Base-by-base conservation (phyloP, 2,888 invertebrate genomes). In the Megaustenia siamemsis region DNA sequence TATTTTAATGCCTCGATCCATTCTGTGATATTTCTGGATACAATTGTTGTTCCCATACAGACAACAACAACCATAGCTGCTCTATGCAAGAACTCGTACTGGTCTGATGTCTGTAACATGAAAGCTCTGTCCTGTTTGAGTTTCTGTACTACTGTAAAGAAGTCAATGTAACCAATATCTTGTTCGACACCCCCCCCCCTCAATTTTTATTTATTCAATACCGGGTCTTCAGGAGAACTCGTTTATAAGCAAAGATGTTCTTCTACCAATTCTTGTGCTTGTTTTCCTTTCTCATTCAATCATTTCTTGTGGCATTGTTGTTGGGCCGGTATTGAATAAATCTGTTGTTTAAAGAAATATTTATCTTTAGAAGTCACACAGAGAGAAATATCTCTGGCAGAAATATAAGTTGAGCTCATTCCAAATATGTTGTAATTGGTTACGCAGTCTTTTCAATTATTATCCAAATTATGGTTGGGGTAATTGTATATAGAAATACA, bases 71-170 rank as follows among this genome's bases (percentile, higher is more conserved):
- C 69, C 38, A 24, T 38, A 69, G 69, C 69, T 69, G 69, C 69
- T n/a, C 69, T 69, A 40, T 69, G 69, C 28, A 69, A n/a, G 69
- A 69, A 69, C 18, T 69, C 69, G 10, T 69, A 69, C 69, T 69
- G 69, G 24, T 24, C 69, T 24, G 69, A 4, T 40, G 69, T 69
- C 69, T 69, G 69, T 38, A 69, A 38, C 69, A 69, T 69, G 21
- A 10, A 4, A 2, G 24, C 5, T 24, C 69, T 69, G 40, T 69
- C 69, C 21, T 40, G 21, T 69, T 40, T 4, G 21, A 69, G 69
- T 69, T 69, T 69, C 24, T 40, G 24, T 69, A 69, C 69, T 69
- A 24, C 38, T 24, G 69, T 38, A 38, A n/a, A 40, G 24, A 69
- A 69, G 69, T 69, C 40, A 18, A 69, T 21, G 40, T 21, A 24